Evolutionary conservation across 2,113 vertebrate genomes (phyloP), one percentile per base, ranked within the genome.

Genomic region (Ariopsis seemanni): DNA sequence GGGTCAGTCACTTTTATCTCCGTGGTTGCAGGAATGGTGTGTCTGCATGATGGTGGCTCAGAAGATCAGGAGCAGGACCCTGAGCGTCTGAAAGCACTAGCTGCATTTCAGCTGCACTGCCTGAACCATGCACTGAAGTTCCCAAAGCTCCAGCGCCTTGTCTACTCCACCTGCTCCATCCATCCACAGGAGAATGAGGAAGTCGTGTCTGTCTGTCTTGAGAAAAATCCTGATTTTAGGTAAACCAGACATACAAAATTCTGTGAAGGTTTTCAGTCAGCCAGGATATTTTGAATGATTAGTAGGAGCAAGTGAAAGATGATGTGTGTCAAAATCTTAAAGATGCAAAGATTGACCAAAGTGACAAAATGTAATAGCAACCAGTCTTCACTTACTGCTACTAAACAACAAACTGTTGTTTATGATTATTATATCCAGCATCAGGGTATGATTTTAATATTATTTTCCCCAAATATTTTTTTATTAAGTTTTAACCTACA

Each of bases 81-180:
- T 0, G 91, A 92, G 15, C 96, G 97, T 52, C 93, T 99, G 85
- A 93, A 92, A 42, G 96, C 97, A 0, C 91, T 99, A 91, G 95
- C 97, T 0, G 92, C 93, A 0, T 99, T 99, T 93, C 98, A 99
- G 95, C 93, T 92, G 88, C 95, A 91, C 0, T 95, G 93, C 67
- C 90, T 99, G 82, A 94, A 92, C 86, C 98, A 98, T 0, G 96
- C 95, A 0, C 94, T 99, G 84, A 89, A 85, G 15, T 99, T 99
- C 89, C 97, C 98, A 0, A 91, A 93, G 3, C 90, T 99, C 83
- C 94, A 48, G 81, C 95, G 96, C 11, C 90, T 99, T 0, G 96
- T 96, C 69, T 99, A 99, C 89, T 99, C 98, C 86, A 99, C 98
- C 0, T 99, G 98, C 91, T 99, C 98, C 0, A 30, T 98, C 58